A percentile compares a stretch with the other conserved stretches of the same genome.
Evolutionary conservation across 2,888 invertebrate species (phyloP).

Genomic region (Drosophila austrosaltans): DNA sequence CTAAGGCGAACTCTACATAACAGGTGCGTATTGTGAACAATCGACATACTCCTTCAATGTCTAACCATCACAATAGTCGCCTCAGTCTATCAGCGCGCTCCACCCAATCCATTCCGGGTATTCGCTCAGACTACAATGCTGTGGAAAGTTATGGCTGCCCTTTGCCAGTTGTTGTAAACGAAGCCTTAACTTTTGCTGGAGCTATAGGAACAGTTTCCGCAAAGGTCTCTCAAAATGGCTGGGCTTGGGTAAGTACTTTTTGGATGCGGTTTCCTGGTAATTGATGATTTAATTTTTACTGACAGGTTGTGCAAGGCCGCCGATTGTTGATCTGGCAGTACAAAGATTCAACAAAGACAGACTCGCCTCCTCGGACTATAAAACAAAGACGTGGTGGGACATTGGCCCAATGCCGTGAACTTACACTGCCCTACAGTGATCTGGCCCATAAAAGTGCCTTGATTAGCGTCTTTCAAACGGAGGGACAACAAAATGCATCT

Average conservation of each 20-base stretch:
- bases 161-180: slow-evolving; percentile 94
- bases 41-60: neutral
- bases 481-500: slow-evolving; percentile 88
- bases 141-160: slow-evolving; percentile 92
- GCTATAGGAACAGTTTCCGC: slow-evolving; percentile 84
- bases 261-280: neutral
- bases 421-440: slow-evolving; percentile 95
- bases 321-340: slow-evolving; percentile 94
- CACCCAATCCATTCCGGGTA: slow-evolving; percentile 88
- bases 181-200: slow-evolving; percentile 92
- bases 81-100: slow-evolving; percentile 86
- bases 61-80: slow-evolving; percentile 77
- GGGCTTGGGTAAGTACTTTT: slow-evolving; percentile 84
- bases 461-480: slow-evolving; percentile 88
- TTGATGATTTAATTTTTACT: slow-evolving; percentile 1
- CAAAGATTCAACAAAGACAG: slow-evolving; percentile 82
- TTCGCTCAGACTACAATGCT: slow-evolving; percentile 89
- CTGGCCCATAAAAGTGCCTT: slow-evolving; percentile 94
- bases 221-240: slow-evolving; percentile 85
- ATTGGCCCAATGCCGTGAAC: slow-evolving; percentile 90
- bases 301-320: slow-evolving; percentile 92
- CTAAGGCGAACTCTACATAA: slow-evolving; percentile 70
- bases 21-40: slow-evolving; percentile 48
- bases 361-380: slow-evolving; percentile 60
- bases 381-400: slow-evolving; percentile 78